These are phyloP conservation scores for Fragum whitleyi DNA, from an alignment of 2,888 invertebrate species.

Conservation along the genomic window DNA sequence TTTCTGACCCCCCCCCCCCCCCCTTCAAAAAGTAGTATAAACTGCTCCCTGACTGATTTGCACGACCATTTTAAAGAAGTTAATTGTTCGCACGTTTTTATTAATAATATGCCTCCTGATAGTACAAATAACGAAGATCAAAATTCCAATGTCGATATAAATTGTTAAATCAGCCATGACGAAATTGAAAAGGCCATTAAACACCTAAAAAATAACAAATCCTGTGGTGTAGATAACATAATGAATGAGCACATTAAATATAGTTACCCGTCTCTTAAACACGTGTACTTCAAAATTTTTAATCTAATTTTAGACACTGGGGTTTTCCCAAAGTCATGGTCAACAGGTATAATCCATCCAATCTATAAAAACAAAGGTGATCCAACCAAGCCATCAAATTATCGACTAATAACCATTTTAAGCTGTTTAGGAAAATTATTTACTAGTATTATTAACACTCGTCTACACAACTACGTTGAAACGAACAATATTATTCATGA, in stretches of 20 bases:
- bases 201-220: not conserved
- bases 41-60: too few species aligned
- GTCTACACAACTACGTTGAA: not conserved
- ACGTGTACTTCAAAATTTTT: not conserved
- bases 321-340: not conserved
- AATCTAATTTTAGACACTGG: not conserved
- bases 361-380: not conserved
- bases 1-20: too few species aligned
- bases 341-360: not conserved
- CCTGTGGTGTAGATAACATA: not conserved
- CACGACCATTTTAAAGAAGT: too few species aligned
- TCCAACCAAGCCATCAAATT: not conserved
- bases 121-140: too few species aligned
- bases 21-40: too few species aligned
- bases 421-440: constrained; percentile 7
- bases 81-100: too few species aligned
- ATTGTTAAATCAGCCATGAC: too few species aligned
- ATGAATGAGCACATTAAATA: constrained; percentile 1
- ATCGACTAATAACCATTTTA: not conserved
- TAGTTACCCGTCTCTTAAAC: not conserved
- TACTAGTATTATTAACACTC: not conserved
- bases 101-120: too few species aligned
- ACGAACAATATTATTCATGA: not conserved
- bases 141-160: too few species aligned
- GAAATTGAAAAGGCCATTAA: too few species aligned